Base-by-base conservation (phyloP, 2,113 vertebrate genomes). In the Oceanites oceanicus region DNA sequence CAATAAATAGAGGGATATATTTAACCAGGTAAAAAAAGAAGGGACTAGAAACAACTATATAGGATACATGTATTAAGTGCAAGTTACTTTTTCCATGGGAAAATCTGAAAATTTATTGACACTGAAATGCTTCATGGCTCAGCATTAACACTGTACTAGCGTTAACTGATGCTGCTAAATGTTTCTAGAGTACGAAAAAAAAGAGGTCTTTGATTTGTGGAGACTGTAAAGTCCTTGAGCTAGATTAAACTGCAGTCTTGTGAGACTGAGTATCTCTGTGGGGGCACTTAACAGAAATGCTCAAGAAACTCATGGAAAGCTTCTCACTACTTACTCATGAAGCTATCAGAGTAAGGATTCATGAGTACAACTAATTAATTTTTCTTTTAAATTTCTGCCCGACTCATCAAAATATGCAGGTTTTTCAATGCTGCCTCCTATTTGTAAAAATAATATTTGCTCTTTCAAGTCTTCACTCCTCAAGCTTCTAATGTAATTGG, bases 201-300 rank as follows among this genome's bases (percentile, higher is more conserved):
- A 92, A 53, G 67, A 95, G 72, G 88, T 68, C 86, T 97, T 84
- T 88, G 91, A 86, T 95, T 96, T 81, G 94, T 74, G 38, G 90
- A 92, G 78, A 96, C 93, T 92, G 94, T 74, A 65, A 97, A 97
- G 96, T 97, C 96, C 96, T 95, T 97, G 92, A 97, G 96, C 91
- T 95, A 93, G 94, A 97, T 94, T 96, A 93, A 97, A 94, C 79
- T 94, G 92, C 92, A 97, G 97, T 78, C 96, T 96, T 92, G 95
- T 86, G 96, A 94, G 96, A 94, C 95, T 3, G 53, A 95, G 76
- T 53, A 84, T 77, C 96, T 96, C 94, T 90, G 95, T 84, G 95
- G 96, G 92, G 96, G 92, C 83, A 83, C 88, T 96, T 84, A 38
- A 68, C 76, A 94, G 66, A 81, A 74, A 52, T 6, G 76, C 86